These are phyloP conservation scores for Drosophila koepferae DNA, from an alignment of 2,888 invertebrate genomes.

Conservation along the genomic window DNA sequence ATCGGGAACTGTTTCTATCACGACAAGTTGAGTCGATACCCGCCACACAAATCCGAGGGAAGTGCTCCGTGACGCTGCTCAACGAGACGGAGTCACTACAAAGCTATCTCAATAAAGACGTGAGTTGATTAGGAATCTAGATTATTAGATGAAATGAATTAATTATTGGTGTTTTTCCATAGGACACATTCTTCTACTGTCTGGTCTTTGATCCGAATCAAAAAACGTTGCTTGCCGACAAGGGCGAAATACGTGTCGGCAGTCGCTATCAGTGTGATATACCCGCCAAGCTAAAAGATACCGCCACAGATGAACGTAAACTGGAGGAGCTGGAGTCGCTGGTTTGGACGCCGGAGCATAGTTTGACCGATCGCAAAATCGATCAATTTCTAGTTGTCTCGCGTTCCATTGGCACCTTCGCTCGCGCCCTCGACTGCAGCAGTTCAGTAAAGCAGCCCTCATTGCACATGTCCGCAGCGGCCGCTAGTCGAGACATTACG, in stretches of 20 bases:
- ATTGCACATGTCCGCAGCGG: conserved; percentile 99
- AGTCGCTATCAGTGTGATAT: conserved; percentile 98
- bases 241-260: conserved; percentile 97
- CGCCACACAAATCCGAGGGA: conserved; percentile 99
- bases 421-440: conserved; percentile 98
- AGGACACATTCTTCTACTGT: conserved; percentile 99
- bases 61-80: conserved; percentile 99
- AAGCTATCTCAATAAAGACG: conserved; percentile 98
- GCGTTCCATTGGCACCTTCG: conserved; percentile 98
- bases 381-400: conserved; percentile 99
- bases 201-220: conserved; percentile 99
- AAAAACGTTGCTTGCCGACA: conserved; percentile 99
- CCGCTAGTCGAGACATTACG: conserved; percentile 99
- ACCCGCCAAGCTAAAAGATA: conserved; percentile 92
- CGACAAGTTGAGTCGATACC: conserved; percentile 99
- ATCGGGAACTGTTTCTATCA: conserved; percentile 98
- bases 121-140: conserved; percentile 85
- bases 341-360: conserved; percentile 97
- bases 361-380: conserved; percentile 96
- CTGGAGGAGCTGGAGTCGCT: conserved; percentile 94
- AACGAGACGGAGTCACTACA: conserved; percentile 99
- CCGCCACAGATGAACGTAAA: conserved; percentile 88
- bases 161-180: conserved; percentile 56
- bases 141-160: not conserved
- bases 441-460: conserved; percentile 99